phyloP scores from a whole-genome alignment of 2,113 vertebrate species.

The Callocephalon fimbriatum region DNA sequence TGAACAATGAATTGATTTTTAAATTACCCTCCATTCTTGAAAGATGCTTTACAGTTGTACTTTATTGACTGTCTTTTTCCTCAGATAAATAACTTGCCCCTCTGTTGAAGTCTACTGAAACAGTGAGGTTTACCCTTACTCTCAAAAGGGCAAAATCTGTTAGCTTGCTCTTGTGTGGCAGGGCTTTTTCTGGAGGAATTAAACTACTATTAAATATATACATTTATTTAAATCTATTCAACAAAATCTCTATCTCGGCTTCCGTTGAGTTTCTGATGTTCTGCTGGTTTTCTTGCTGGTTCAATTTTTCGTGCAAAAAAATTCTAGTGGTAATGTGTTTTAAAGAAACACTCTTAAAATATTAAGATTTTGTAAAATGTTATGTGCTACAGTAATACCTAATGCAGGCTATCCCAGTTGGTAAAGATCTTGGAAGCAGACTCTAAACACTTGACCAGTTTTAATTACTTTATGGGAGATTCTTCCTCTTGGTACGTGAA shows the following conservation, averaged over 20 bases:
- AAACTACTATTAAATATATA: neutral
- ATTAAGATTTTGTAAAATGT: neutral
- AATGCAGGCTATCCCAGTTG: neutral
- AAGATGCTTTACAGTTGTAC: neutral
- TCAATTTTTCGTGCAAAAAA: neutral
- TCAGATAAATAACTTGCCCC: neutral
- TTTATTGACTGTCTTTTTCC: constrained; percentile 1
- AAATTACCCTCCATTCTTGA: neutral
- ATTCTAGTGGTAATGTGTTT: neutral
- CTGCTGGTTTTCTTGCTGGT: neutral
- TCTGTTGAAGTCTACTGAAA: neutral
- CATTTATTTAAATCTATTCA: neutral
- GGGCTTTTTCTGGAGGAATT: neutral
- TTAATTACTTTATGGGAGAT: neutral
- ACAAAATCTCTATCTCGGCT: neutral
- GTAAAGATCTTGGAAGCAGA: neutral
- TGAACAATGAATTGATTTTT: constrained; percentile 11
- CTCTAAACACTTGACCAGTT: neutral
- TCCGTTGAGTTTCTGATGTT: neutral
- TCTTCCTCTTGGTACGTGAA: neutral
- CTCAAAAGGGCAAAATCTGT: neutral
- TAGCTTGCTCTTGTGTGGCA: neutral
- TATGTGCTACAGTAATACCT: neutral
- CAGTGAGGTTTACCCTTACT: neutral
- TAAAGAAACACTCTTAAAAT: neutral